These are phyloP conservation scores for Operophtera brumata DNA, from an alignment of 2,888 invertebrate genomes.

Conservation along the genomic window DNA sequence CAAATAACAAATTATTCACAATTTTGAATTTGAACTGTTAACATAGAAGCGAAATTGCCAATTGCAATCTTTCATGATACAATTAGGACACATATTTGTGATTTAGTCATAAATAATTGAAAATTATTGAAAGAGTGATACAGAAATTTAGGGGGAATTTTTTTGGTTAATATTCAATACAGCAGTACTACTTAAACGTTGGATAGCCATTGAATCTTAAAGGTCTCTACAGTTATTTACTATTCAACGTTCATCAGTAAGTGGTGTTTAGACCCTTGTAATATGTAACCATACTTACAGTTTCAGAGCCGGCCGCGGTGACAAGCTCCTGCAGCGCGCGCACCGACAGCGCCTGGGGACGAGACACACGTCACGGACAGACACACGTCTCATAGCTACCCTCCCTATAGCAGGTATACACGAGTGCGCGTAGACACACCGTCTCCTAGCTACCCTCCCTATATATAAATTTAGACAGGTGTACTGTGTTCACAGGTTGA, in stretches of 20 bases:
- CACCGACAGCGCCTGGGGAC: constrained; percentile 92
- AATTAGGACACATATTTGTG: constrained; percentile 43
- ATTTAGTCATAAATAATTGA: constrained; percentile 49
- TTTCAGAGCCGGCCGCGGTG: constrained; percentile 95
- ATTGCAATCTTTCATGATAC: constrained; percentile 56
- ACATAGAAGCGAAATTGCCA: constrained; percentile 39
- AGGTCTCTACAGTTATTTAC: neutral
- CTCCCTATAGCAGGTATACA: too few relatives aligned
- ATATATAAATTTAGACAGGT: too few relatives aligned
- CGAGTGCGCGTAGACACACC: too few relatives aligned
- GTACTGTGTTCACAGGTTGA: too few relatives aligned
- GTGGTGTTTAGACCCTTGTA: neutral
- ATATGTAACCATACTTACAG: constrained; percentile 83
- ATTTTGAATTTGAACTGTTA: constrained; percentile 37
- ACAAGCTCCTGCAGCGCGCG: constrained; percentile 99
- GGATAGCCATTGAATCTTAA: constrained; percentile 1
- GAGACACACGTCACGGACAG: too few relatives aligned
- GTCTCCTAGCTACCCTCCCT: too few relatives aligned
- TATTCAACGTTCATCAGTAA: constrained; percentile 1
- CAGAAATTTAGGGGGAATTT: constrained; percentile 52
- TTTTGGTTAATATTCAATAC: constrained; percentile 53
- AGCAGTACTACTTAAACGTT: constrained; percentile 1
- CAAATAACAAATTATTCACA: constrained; percentile 72
- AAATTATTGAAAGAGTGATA: constrained; percentile 54
- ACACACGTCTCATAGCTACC: too few relatives aligned